Evolutionary conservation across 1,140 invertebrate genomes (phyloP).

Genomic region (Heliothis virescens): DNA sequence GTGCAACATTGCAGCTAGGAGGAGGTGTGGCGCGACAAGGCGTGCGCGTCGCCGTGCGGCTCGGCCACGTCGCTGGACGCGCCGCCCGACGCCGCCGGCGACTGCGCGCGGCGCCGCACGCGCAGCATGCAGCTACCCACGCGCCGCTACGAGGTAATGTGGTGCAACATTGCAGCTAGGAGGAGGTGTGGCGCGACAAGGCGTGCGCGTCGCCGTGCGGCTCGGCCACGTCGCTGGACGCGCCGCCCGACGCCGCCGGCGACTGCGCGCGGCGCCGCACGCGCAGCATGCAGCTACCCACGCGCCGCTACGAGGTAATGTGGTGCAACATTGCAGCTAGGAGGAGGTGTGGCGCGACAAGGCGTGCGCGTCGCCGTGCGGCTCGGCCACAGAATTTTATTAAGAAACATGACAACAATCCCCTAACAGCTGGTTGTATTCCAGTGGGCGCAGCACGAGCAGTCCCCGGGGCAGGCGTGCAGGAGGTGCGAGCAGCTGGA

Average conservation of each 20-base stretch:
- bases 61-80: slow-evolving; percentile 60
- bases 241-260: slow-evolving; percentile 61
- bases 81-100: slow-evolving; percentile 62
- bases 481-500: slow-evolving; percentile 72
- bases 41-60: slow-evolving; percentile 64
- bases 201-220: slow-evolving; percentile 64
- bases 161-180: not conserved
- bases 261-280: slow-evolving; percentile 60
- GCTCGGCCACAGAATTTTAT: slow-evolving; percentile 45
- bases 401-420: too few relatives aligned
- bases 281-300: slow-evolving; percentile 65
- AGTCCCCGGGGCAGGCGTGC: slow-evolving; percentile 61
- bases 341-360: too few relatives aligned
- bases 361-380: slow-evolving; percentile 64
- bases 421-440: not conserved
- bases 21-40: too few relatives aligned
- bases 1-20: not conserved
- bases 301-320: slow-evolving; percentile 64
- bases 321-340: not conserved
- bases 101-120: slow-evolving; percentile 58
- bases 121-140: slow-evolving; percentile 67
- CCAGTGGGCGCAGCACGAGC: slow-evolving; percentile 63
- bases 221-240: slow-evolving; percentile 60
- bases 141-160: slow-evolving; percentile 63
- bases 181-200: too few relatives aligned